These are phyloP conservation scores for Lamellibrachia satsuma DNA, from an alignment of 2,888 invertebrate genomes.

Conservation along the genomic window DNA sequence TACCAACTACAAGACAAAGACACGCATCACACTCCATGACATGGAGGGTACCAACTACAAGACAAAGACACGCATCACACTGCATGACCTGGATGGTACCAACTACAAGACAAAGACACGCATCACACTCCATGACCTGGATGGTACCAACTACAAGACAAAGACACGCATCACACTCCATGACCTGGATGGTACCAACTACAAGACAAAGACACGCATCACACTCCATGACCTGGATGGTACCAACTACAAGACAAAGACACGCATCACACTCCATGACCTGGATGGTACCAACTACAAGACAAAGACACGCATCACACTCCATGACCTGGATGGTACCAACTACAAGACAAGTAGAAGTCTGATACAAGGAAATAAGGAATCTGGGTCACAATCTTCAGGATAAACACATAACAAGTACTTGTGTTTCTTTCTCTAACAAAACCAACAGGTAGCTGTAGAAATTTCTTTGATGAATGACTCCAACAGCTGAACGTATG, in stretches of 20 bases:
- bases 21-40: slow-evolving; percentile 61
- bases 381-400: too few species aligned
- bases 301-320: slow-evolving; percentile 68
- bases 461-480: too few species aligned
- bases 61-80: neutral
- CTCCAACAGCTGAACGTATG: too few species aligned
- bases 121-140: neutral
- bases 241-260: neutral
- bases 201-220: neutral
- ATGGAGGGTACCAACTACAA: slow-evolving; percentile 87
- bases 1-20: too few species aligned
- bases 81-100: neutral
- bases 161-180: neutral
- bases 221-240: neutral
- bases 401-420: too few species aligned
- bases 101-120: neutral
- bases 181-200: neutral
- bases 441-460: too few species aligned
- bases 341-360: slow-evolving; percentile 60
- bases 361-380: too few species aligned
- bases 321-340: slow-evolving; percentile 99
- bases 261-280: neutral
- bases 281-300: slow-evolving; percentile 67
- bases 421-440: too few species aligned
- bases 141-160: neutral